These are phyloP conservation scores for Gyps fulvus DNA, from an alignment of 2,113 vertebrate species.

Conservation along the genomic window DNA sequence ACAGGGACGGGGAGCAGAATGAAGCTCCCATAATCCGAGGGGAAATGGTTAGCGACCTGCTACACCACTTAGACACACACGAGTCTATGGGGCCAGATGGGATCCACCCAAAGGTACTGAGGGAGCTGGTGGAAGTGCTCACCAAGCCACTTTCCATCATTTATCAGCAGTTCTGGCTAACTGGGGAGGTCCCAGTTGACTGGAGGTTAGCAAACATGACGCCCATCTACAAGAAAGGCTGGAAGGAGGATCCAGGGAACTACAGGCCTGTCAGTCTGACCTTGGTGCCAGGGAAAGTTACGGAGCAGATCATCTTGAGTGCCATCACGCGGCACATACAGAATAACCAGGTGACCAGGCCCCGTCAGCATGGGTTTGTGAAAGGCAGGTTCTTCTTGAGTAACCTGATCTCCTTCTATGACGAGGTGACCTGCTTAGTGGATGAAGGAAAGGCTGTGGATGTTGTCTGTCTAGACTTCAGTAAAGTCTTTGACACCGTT, in stretches of 20 bases:
- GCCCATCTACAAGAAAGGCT: neutral
- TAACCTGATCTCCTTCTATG: neutral
- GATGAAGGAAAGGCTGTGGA: neutral
- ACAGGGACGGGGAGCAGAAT: neutral
- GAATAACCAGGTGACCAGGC: neutral
- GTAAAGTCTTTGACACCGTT: neutral
- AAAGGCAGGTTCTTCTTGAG: neutral
- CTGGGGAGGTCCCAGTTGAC: neutral
- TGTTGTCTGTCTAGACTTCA: neutral
- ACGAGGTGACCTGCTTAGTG: neutral
- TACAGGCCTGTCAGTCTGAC: neutral
- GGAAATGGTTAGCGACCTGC: neutral
- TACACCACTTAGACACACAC: neutral
- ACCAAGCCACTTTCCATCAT: neutral
- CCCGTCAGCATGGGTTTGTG: neutral
- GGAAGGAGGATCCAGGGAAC: neutral
- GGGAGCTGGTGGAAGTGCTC: neutral
- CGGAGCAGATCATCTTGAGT: neutral
- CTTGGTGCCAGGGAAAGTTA: neutral
- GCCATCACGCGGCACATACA: neutral
- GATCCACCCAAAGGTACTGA: neutral
- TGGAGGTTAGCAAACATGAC: neutral
- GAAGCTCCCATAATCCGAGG: neutral
- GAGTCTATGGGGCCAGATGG: neutral
- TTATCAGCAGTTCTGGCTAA: neutral